Evolutionary conservation across 2,113 vertebrate species (phyloP).

Genomic region (Actinemys pallida): DNA sequence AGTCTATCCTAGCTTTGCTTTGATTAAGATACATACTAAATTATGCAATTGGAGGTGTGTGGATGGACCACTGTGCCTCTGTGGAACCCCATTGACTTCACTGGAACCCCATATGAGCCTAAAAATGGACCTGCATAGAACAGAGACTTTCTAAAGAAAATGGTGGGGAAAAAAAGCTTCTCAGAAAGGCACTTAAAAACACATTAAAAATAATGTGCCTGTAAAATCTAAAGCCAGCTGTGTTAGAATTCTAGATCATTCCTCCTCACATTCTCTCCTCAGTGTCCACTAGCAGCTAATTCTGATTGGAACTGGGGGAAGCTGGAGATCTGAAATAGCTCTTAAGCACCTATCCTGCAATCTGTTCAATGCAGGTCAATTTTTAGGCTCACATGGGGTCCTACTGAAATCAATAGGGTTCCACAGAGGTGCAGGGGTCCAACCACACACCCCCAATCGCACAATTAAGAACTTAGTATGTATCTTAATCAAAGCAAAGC

Average conservation of each 20-base stretch:
- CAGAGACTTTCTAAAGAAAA: background rate
- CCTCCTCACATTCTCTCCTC: slow-evolving; percentile 8
- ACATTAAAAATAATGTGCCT: slow-evolving; percentile 21
- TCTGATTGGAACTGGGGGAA: background rate
- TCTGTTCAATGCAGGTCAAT: background rate
- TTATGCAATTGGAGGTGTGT: background rate
- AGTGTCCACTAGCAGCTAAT: background rate
- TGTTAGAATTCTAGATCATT: slow-evolving; percentile 49
- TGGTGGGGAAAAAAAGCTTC: background rate
- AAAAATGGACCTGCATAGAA: background rate
- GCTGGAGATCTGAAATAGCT: slow-evolving; percentile 11
- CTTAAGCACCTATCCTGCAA: slow-evolving; percentile 28
- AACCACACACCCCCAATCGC: slow-evolving; percentile 9
- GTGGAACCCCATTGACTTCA: background rate
- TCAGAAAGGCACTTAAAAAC: background rate
- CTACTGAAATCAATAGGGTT: background rate
- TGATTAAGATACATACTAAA: background rate
- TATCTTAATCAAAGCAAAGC: background rate
- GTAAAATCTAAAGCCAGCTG: background rate
- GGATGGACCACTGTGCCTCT: background rate
- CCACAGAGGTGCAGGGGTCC: slow-evolving; percentile 25
- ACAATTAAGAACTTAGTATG: background rate
- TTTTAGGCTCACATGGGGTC: slow-evolving; percentile 19
- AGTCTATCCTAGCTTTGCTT: background rate
- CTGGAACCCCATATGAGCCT: background rate